Evolutionary conservation across 2,888 invertebrate species (phyloP).

Genomic region (Apocheima hispidaria): DNA sequence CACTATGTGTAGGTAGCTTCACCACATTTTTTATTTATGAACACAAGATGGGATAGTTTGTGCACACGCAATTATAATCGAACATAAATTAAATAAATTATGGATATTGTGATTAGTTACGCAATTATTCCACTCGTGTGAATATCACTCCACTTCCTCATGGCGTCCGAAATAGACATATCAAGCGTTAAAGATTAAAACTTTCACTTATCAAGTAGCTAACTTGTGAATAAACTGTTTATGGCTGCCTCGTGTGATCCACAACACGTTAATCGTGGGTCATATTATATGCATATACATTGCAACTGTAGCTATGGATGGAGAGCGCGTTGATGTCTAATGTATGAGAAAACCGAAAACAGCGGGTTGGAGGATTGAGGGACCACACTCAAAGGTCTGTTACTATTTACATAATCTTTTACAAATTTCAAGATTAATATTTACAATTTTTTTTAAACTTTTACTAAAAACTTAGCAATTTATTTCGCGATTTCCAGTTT

Average conservation of each 20-base stretch:
- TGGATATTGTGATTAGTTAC: too few species aligned
- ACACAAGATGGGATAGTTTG: not conserved
- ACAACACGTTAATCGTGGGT: constrained; percentile 28
- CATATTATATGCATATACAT: constrained; percentile 24
- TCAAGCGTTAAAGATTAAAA: constrained; percentile 21
- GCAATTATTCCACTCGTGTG: not conserved
- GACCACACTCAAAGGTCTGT: too few species aligned
- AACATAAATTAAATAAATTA: constrained; percentile 3
- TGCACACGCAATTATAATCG: not conserved
- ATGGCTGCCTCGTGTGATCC: constrained; percentile 37
- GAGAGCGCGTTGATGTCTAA: constrained; percentile 54
- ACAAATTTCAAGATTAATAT: too few species aligned
- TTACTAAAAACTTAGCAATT: too few species aligned
- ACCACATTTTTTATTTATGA: not conserved
- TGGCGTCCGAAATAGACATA: not conserved
- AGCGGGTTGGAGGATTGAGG: too few species aligned
- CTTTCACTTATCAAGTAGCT: constrained; percentile 25
- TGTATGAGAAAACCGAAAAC: constrained; percentile 35
- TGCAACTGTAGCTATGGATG: not conserved
- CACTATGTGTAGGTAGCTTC: not conserved
- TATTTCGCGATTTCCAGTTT: too few species aligned
- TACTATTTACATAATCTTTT: too few species aligned
- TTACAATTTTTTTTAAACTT: too few species aligned
- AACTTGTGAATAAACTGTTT: constrained; percentile 19
- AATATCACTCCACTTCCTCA: constrained; percentile 10